Base-by-base conservation (phyloP, 2,113 vertebrate species). In the Pseudopipra pipra region DNA sequence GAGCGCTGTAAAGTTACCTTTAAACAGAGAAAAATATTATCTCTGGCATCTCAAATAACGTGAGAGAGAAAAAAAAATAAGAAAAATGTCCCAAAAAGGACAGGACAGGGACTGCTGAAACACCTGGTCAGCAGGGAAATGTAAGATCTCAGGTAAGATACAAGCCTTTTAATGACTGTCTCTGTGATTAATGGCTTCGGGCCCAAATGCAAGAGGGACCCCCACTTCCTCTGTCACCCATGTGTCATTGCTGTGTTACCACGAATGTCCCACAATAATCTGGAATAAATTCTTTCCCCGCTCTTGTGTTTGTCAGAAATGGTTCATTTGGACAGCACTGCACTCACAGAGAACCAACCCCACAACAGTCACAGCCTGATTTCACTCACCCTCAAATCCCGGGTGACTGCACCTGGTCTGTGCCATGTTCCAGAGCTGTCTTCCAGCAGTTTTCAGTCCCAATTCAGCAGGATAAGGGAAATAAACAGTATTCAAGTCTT, bases 101-200 rank as follows among this genome's bases (percentile, higher is more conserved):
- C 25, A n/a, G 43, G 54, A 12, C 8, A 9, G 2, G 17, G 59
- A 7, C 51, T 30, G 43, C 49, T 25, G 27, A 44, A n/a, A 17
- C 25, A 14, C 35, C 9, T 4, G 54, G 5, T 22, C 58, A 56
- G 37, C 58, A 76, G 33, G 4, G 0, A 1, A 7, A 11, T 0
- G 1, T 7, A 68, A 11, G 25, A 35, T 49, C 12, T 24, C 35
- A 35, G 33, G 5, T 22, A 19, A n/a, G 13, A 13, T 5, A 14
- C 0, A 16, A 16, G 7, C 14, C 3, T 35, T n/a, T 21, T 7
- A 33, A 9, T 7, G 11, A 7, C 56, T 43, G 23, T 24, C 39
- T 31, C 31, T 11, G 16, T 8, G 14, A 27, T 2, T 39, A 46
- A n/a, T 4, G 9, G 8, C 75, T 56, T 16, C 0, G 2, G n/a